Evolutionary conservation across 2,888 invertebrate genomes (phyloP), one percentile per base, ranked within the genome.

Genomic region (Adela reaumurella): DNA sequence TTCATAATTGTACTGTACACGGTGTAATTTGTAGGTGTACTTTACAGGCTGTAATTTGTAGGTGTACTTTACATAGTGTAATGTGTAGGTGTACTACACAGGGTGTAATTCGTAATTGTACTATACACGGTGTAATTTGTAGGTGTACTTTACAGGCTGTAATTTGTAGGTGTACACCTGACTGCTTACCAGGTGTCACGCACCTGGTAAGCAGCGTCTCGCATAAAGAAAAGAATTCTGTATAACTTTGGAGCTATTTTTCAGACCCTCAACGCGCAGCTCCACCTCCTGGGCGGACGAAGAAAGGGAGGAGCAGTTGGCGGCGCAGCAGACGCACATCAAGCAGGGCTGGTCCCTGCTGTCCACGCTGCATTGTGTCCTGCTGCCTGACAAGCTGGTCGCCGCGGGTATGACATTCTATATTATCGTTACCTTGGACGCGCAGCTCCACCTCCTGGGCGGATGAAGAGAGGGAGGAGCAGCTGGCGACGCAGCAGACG

Each of bases 311-410:
- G 93, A 94, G 60, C 84, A 89, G 60, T 82, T 89, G 54, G 19
- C 81, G 97, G 91, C 90, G 2, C 93, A 93, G 59, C 94, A 93
- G 63, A 90, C 92, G 0, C 93, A 94, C 69, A 94, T 96, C 58
- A 97, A 96, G 69, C 95, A 97, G 66, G 97, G 97, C 54, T 99
- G 99, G 98, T 96, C 95, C 6, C 19, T 19, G 17, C 77, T 98
- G 49, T 97, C 98, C 0, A 96, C 98, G 0, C 81, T 98, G 46
- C 98, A 99, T 70, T 97, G 97, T 62, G 95, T 98, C 19, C 81
- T 97, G 45, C 76, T 99, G 51, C 97, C 98, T 0, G 98, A 98
- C 60, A 93, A 95, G 67, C 90, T 97, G 8, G 85, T 88, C 0
- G 81, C 84, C 0, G 70, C 71, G 6, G 78, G 78, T 77, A 47